Base-by-base conservation (phyloP, 2,888 invertebrate genomes). In the Rhaphigaster nebulosa region DNA sequence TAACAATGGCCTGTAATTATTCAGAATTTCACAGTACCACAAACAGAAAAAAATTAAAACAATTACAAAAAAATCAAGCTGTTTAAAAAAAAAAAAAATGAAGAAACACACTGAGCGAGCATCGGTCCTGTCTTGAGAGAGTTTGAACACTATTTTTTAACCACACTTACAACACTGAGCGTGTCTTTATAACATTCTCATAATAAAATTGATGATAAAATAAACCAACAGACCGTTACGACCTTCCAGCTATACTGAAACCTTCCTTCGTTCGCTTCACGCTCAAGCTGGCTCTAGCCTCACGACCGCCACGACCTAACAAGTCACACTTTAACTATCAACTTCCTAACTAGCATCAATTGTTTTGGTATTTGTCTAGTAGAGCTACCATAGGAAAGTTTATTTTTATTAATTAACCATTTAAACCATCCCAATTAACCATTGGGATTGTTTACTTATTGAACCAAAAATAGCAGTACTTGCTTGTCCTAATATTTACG, bases 61-160 rank as follows among this genome's bases (percentile, higher is more conserved):
- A 80, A 38, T 38, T 15, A 70, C 8, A 65, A 80, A 84, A 80
- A 41, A 41, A 26, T 84, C 84, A 84, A 84, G 84, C 84, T 84
- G 45, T 84, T 84, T 80, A 18, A 45, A 26, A 38, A 80, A 18
- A n/a, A n/a, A n/a, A 38, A 26, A 41, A 29, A 80, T 45, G 54
- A 26, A 38, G 70, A 41, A 89, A 65, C 89, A 89, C 89, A 70
- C 70, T 70, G 38, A 50, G 23, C 89, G 38, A 50, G 76, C 89
- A 89, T 29, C 50, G 41, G 52, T 60, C 60, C 76, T 89, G 89
- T 89, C 89, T 70, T 89, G 89, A 89, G 50, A 76, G 89, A 89
- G 60, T 52, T 88, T 52, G 41, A 41, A 65, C 18, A 29, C 88
- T 88, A 56, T 88, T 56, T 38, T 38, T 60, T 80, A 38, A 45